These are phyloP conservation scores for Tringa solitaria DNA, from an alignment of 2,113 vertebrate genomes.

Conservation along the genomic window DNA sequence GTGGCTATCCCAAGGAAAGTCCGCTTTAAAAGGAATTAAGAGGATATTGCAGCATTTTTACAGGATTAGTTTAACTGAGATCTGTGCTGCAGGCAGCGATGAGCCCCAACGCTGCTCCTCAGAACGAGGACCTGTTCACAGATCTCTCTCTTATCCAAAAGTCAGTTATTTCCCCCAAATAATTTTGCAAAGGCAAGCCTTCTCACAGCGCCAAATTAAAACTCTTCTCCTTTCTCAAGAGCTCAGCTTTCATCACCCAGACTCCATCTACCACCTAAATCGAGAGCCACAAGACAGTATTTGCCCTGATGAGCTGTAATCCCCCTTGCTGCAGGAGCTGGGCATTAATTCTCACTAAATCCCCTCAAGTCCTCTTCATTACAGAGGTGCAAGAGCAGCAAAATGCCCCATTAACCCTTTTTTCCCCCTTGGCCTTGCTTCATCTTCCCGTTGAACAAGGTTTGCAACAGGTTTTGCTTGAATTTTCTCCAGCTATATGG, in stretches of 20 bases:
- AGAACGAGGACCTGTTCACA: neutral
- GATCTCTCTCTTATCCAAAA: neutral
- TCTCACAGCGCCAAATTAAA: neutral
- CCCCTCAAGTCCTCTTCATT: neutral
- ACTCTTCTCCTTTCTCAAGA: neutral
- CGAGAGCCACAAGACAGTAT: neutral
- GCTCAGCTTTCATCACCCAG: neutral
- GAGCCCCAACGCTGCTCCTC: neutral
- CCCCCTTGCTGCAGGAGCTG: neutral
- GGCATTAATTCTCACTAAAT: neutral
- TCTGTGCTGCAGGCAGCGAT: neutral
- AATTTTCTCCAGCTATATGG: neutral
- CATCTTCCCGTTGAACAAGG: neutral
- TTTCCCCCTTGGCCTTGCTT: neutral
- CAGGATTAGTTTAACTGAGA: neutral
- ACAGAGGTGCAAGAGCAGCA: neutral
- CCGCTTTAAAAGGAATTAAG: neutral
- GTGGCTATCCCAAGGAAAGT: neutral
- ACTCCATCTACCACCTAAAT: neutral
- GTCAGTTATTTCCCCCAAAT: neutral
- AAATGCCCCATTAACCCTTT: neutral
- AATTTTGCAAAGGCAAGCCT: neutral
- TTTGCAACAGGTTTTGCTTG: neutral
- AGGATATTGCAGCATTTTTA: neutral
- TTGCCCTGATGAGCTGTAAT: neutral